A percentile compares a stretch with the other conserved stretches of the same genome.
These are phyloP conservation scores for Oxyruncus cristatus DNA, from an alignment of 2,113 vertebrate genomes.

Conservation along the genomic window DNA sequence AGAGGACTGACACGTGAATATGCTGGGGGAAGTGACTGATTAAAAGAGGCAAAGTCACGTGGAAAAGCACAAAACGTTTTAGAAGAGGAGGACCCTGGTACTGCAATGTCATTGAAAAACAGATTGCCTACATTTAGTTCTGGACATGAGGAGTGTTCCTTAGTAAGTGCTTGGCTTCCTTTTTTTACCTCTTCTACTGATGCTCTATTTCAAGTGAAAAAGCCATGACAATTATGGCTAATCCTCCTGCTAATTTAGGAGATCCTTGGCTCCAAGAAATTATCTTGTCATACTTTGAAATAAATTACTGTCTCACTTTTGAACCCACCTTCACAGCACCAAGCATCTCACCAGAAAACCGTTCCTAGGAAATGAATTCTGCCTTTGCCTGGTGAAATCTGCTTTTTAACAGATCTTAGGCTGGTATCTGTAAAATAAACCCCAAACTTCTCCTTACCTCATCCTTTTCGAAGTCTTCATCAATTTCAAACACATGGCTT, in stretches of 20 bases:
- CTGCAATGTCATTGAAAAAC: background rate
- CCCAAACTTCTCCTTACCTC: conserved; percentile 76
- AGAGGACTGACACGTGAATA: background rate
- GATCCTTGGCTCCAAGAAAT: background rate
- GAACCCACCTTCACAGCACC: background rate
- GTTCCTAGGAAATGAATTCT: background rate
- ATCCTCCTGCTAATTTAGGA: background rate
- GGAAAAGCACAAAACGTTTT: background rate
- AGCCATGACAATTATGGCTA: background rate
- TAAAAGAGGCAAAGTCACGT: background rate
- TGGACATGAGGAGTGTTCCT: background rate
- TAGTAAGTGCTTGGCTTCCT: background rate
- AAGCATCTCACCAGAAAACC: background rate
- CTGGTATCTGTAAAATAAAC: background rate
- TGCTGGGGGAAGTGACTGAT: accelerated
- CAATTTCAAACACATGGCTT: conserved; percentile 90
- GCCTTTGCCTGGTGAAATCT: background rate
- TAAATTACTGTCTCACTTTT: background rate
- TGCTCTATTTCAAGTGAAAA: background rate
- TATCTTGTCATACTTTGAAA: background rate
- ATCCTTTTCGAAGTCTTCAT: conserved; percentile 92
- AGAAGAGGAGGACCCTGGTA: background rate
- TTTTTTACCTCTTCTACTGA: background rate
- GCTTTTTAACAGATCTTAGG: background rate
- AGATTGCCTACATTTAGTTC: background rate